Evolutionary conservation across 2,113 vertebrate species (phyloP), one percentile per base, ranked within the genome.

Genomic region (Trichechus manatus): DNA sequence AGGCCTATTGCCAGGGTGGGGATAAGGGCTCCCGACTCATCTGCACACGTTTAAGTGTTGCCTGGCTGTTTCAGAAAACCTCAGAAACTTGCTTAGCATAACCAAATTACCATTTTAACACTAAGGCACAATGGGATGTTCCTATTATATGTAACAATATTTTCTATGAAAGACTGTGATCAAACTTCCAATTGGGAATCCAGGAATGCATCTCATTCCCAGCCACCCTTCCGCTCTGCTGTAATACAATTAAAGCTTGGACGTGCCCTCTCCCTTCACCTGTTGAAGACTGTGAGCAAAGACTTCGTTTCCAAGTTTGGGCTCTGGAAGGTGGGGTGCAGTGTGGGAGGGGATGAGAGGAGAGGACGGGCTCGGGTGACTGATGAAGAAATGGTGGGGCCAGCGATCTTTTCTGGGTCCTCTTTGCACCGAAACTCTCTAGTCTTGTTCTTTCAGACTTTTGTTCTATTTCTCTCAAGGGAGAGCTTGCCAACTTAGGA

Each of bases 351-450:
- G 39, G 39, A 39, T 39, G 23, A 27, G 33, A 78, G 29, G 68
- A 5, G 0, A 0, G 6, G 9, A n/a, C 31, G 50, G n/a, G 29
- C 23, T n/a, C 3, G 15, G 29, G 59, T 36, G 1, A 25, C 56
- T 17, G 3, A 50, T 66, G 33, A 68, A 72, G 59, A 44, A 9
- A 36, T 15, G 47, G 10, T n/a, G 20, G 22, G 39, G 11, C 53
- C 31, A 19, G 42, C n/a, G 23, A 50, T 8, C 59, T n/a, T 68
- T 68, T 33, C n/a, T 39, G 64, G 29, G 44, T 17, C n/a, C 70
- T 78, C 61, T 81, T 33, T 33, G 77, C 10, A 13, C 23, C 3
- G 19, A 70, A 56, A 87, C 75, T 33, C 31, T 22, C n/a, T 31
- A 89, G 17, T 33, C 78, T 59, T 33, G 61, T 42, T 68, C 23